Conservation (phyloP, 92 coral and sea anemone species). For the Porites rus region DNA sequence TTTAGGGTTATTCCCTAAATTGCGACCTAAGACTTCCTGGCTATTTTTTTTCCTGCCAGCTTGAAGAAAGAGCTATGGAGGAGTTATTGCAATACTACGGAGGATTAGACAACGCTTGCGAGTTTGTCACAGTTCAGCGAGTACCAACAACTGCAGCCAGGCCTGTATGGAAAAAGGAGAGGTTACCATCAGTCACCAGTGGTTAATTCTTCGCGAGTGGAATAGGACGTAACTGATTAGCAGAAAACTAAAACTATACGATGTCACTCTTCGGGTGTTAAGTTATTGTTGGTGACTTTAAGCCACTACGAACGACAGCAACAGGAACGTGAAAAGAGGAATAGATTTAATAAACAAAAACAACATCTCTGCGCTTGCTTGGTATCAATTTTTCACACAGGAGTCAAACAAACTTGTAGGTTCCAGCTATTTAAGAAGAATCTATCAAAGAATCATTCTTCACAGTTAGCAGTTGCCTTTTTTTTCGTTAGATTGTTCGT, state of each 20-base stretch:
- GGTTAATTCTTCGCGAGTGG: background rate
- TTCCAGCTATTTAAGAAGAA: too few relatives aligned
- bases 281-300: background rate
- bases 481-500: too few relatives aligned
- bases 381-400: background rate
- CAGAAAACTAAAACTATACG: too few relatives aligned
- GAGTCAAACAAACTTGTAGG: too few relatives aligned
- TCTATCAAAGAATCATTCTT: too few relatives aligned
- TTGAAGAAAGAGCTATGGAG: conserved; percentile 94
- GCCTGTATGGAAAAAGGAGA: conserved; percentile 89
- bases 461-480: too few relatives aligned
- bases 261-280: background rate
- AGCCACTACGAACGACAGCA: background rate
- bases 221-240: too few relatives aligned
- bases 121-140: conserved; percentile 83
- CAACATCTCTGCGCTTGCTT: background rate
- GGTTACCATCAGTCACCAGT: conserved; percentile 32
- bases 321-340: background rate
- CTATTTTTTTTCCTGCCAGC: conserved; percentile 37
- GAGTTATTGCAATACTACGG: conserved; percentile 88
- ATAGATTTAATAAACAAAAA: background rate
- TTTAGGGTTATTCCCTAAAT: too few relatives aligned
- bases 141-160: conserved; percentile 64
- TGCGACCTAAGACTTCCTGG: too few relatives aligned
- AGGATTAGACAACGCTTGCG: conserved; percentile 90